A percentile compares a stretch with the other conserved stretches of the same genome.
phyloP scores from a whole-genome alignment of 2,888 invertebrate species.

The Ennomos fuscantarius region DNA sequence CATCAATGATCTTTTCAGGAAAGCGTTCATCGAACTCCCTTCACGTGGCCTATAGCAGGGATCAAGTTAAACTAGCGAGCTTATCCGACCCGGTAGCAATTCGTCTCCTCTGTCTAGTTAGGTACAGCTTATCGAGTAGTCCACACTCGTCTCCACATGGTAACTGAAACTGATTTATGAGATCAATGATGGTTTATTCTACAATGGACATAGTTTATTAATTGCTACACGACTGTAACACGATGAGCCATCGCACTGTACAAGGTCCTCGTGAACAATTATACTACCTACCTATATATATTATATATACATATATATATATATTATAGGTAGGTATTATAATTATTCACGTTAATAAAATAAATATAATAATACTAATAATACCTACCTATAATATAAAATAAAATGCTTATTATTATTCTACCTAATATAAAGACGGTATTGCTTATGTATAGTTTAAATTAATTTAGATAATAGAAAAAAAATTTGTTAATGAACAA shows the following conservation, averaged over 20 bases:
- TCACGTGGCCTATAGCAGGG: conserved; percentile 42
- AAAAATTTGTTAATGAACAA: no score
- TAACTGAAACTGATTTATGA: conserved; percentile 79
- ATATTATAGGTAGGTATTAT: no score
- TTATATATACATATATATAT: no score
- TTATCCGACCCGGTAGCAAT: conserved; percentile 56
- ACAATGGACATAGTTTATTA: conserved; percentile 59
- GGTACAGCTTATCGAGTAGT: conserved; percentile 72
- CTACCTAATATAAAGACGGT: no score
- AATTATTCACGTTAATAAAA: no score
- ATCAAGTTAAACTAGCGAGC: conserved; percentile 52
- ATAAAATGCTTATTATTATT: no score
- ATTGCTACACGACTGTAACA: conserved; percentile 54
- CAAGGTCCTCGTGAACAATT: conserved; percentile 6
- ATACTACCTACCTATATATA: background rate
- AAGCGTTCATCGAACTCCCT: conserved; percentile 38
- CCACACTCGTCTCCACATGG: conserved; percentile 67
- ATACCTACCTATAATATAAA: no score
- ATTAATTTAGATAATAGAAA: no score
- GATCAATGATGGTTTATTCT: conserved; percentile 67
- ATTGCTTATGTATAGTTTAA: no score
- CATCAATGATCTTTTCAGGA: conserved; percentile 39
- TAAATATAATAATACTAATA: no score
- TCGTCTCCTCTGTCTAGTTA: conserved; percentile 64
- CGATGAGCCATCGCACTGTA: conserved; percentile 37